Conservation (phyloP, 2,888 invertebrate genomes). For the Lacanobia wlatinum region DNA sequence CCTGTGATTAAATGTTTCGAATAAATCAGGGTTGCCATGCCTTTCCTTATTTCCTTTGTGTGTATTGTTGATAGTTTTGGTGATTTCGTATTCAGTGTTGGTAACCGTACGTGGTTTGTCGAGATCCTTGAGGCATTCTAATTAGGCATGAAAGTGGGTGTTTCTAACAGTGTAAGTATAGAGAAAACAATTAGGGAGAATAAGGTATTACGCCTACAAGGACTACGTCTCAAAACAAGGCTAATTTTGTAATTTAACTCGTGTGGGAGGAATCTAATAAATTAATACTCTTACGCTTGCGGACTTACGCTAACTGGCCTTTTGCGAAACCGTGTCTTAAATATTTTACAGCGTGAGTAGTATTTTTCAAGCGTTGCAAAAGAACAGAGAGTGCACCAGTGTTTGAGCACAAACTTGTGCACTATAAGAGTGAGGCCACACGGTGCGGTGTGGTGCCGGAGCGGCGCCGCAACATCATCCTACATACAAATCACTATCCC, state of each 20-base stretch:
- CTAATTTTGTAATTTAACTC: conserved; percentile 16
- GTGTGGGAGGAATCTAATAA: conserved; percentile 1
- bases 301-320: background rate
- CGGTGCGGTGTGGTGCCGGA: no score
- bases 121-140: conserved; percentile 11
- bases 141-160: conserved; percentile 15
- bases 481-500: no score
- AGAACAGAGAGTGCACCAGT: no score
- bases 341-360: no score
- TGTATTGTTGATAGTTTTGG: conserved; percentile 47
- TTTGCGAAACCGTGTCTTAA: background rate
- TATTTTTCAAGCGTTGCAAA: no score
- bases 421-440: no score
- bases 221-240: conserved; percentile 2
- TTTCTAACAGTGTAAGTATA: background rate
- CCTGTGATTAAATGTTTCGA: conserved; percentile 71
- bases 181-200: conserved; percentile 8
- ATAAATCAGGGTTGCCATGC: conserved; percentile 65
- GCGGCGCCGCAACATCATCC: no score
- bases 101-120: conserved; percentile 10
- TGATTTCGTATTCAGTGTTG: conserved; percentile 33
- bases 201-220: conserved; percentile 2
- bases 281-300: background rate
- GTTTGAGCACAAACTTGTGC: no score
- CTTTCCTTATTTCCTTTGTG: conserved; percentile 37